Conservation (phyloP, 2,888 invertebrate genomes). For the Diarsia dahlii region DNA sequence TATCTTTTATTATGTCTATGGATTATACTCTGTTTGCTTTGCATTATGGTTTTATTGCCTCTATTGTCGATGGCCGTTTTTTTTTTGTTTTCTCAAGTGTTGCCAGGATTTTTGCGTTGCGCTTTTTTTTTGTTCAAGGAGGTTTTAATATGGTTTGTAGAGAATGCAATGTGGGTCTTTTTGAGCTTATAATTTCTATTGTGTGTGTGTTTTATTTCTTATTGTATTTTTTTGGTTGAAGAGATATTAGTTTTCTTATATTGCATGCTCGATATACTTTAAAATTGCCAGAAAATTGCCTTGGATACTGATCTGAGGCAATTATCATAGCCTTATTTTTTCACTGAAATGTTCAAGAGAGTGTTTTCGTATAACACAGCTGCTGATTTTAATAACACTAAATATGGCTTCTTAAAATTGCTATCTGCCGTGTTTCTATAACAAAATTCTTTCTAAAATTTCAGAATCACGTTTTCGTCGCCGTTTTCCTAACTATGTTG, state of each 20-base stretch:
- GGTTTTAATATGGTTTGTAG: slow-evolving; percentile 38
- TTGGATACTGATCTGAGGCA: background rate
- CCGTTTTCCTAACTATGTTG: no score
- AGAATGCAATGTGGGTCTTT: slow-evolving; percentile 19
- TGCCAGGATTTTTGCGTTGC: slow-evolving; percentile 47
- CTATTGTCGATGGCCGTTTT: slow-evolving; percentile 59
- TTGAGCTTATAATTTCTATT: slow-evolving; percentile 40
- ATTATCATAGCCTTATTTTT: background rate
- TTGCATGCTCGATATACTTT: slow-evolving; percentile 49
- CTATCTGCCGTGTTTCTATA: background rate
- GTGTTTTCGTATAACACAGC: slow-evolving; percentile 2
- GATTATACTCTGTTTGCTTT: slow-evolving; percentile 66
- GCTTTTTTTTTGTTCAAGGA: slow-evolving; percentile 31
- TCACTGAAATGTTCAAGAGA: background rate
- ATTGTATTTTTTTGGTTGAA: slow-evolving; percentile 1
- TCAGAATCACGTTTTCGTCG: no score
- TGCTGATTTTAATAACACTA: background rate
- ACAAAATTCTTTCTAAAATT: no score
- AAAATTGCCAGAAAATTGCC: no score
- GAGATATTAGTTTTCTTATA: slow-evolving; percentile 17
- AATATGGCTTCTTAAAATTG: no score
- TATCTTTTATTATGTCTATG: slow-evolving; percentile 66
- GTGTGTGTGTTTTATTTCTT: slow-evolving; percentile 25
- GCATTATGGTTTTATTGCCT: slow-evolving; percentile 66
- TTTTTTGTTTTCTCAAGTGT: slow-evolving; percentile 71